Percentiles rank a stretch among this genome's conserved stretches.
Evolutionary conservation across 2,888 invertebrate genomes (phyloP).

Genomic region (Parnassius glacialis): DNA sequence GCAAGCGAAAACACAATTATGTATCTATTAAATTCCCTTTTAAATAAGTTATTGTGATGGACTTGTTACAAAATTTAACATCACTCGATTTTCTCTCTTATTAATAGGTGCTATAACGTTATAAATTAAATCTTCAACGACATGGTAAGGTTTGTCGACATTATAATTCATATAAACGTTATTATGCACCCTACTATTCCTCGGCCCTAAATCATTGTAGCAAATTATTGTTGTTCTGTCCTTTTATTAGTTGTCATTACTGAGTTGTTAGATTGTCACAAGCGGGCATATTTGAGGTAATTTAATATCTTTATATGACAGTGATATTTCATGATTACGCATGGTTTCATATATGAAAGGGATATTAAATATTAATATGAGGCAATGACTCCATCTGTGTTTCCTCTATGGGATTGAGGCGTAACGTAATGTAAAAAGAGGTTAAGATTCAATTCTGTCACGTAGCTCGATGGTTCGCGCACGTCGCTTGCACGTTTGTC

Average conservation of each 20-base stretch:
- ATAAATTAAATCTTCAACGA: conserved; percentile 6
- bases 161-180: conserved; percentile 33
- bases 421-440: conserved; percentile 18
- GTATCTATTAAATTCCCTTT: too few relatives aligned
- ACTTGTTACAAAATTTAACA: conserved; percentile 32
- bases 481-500: conserved; percentile 54
- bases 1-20: too few relatives aligned
- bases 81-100: conserved; percentile 1
- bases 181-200: conserved; percentile 35
- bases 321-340: background rate
- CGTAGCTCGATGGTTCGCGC: conserved; percentile 45
- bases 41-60: too few relatives aligned
- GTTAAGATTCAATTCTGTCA: conserved; percentile 44
- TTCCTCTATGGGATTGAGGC: background rate
- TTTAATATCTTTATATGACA: conserved; percentile 23
- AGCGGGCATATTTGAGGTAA: conserved; percentile 17
- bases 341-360: conserved; percentile 1
- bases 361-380: conserved; percentile 22
- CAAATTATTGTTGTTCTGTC: conserved; percentile 45
- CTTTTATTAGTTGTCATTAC: conserved; percentile 47
- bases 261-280: conserved; percentile 40
- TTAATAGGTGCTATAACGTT: background rate
- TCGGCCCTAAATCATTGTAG: conserved; percentile 50
- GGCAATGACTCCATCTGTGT: conserved; percentile 6
- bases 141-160: background rate